Evolutionary conservation across 1,140 invertebrate species (phyloP).

Genomic region (Goniozus legneri): DNA sequence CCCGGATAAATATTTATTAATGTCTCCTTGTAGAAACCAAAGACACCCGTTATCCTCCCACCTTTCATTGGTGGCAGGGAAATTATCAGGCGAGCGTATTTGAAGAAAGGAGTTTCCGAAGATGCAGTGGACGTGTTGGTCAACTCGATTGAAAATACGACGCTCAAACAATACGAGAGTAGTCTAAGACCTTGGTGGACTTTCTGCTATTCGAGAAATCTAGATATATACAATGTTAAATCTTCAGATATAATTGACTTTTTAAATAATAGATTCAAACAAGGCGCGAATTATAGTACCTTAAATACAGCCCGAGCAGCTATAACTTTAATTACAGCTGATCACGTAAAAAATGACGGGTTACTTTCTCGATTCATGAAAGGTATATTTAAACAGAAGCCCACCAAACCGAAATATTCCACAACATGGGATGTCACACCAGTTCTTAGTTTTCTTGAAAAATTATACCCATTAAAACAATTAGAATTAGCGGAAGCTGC

Average conservation of each 20-base stretch:
- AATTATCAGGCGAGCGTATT: neutral
- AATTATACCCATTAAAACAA: neutral
- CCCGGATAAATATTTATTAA: neutral
- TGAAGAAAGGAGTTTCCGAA: neutral
- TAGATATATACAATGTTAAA: neutral
- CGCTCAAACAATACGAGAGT: neutral
- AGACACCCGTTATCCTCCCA: neutral
- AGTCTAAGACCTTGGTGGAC: neutral
- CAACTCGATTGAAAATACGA: neutral
- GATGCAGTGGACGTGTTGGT: neutral
- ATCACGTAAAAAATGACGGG: neutral
- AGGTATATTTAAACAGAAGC: neutral
- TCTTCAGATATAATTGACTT: neutral
- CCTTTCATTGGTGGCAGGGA: conserved; percentile 5
- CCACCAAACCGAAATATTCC: neutral
- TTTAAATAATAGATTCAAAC: neutral
- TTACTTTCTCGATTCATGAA: neutral
- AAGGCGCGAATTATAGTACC: neutral
- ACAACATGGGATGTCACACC: neutral
- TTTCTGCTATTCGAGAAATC: neutral
- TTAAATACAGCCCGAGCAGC: neutral
- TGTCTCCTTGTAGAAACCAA: neutral
- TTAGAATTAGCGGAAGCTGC: neutral
- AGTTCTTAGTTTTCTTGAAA: neutral
- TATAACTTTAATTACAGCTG: neutral